Evolutionary conservation across 2,113 vertebrate genomes (phyloP), one percentile per base, ranked within the genome.

Genomic region (Burhinus oedicnemus): DNA sequence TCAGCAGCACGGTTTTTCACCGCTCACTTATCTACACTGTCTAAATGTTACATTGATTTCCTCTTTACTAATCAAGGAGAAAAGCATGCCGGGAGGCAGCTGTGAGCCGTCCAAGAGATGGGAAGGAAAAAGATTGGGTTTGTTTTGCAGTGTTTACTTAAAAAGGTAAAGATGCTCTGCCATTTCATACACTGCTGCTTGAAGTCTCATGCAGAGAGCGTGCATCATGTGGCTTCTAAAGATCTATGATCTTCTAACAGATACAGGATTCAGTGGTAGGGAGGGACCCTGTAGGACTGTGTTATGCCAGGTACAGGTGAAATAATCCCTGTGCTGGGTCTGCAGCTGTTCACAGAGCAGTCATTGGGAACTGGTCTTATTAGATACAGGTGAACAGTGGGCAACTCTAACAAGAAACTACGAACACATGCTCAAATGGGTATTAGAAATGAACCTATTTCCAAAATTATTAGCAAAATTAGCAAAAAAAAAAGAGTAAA

Each of bases 341-440:
- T 36, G 30, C 34, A 57, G 58, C 57, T 84, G 78, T 44, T 71
- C 16, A 61, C 40, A 80, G 26, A 75, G n/a, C 47, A 52, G 23
- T 25, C n/a, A 36, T 0, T 51, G 60, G 44, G 36, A 83, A 69
- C 1, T 1, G 3, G 22, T 13, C 14, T 52, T 20, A 42, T 6
- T 25, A n/a, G 27, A 22, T 13, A 45, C 15, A 77, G 26, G 34
- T 23, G 36, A 89, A 47, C 49, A 45, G 68, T 4, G 13, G 34
- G 83, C 21, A 74, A 40, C 27, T 69, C 3, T 1, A 83, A 72
- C 8, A 81, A 27, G 49, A 86, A 94, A 45, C 23, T 21, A 6
- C 3, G 7, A 7, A 27, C 11, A 12, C 12, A 25, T 10, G 14
- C 6, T 25, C 8, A 85, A 85, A 19, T 5, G 7, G 13, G 26